Conservation (phyloP, 2,888 invertebrate species). For the Mythimna lalbum region DNA sequence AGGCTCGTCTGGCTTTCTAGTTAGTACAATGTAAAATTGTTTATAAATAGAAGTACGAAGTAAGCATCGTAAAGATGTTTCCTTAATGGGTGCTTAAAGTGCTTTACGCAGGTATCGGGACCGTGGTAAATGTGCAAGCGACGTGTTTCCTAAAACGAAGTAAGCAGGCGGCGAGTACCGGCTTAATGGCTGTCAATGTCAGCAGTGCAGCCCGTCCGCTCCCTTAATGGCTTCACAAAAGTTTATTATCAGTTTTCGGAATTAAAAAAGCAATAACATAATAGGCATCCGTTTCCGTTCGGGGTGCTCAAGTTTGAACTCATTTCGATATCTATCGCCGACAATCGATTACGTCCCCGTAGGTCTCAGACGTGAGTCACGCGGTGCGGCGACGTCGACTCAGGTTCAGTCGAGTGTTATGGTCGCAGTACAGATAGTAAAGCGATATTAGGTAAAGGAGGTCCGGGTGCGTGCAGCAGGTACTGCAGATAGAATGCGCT, state of each 20-base stretch:
- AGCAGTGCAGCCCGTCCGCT: slow-evolving; percentile 36
- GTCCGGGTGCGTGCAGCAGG: slow-evolving; percentile 65
- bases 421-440: slow-evolving; percentile 59
- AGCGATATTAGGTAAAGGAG: slow-evolving; percentile 67
- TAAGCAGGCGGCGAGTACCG: slow-evolving; percentile 48
- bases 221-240: slow-evolving; percentile 42
- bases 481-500: slow-evolving; percentile 81
- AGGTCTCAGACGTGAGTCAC: slow-evolving; percentile 55
- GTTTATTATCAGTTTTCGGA: slow-evolving; percentile 58
- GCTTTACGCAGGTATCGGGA: slow-evolving; percentile 57
- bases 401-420: slow-evolving; percentile 49
- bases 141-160: slow-evolving; percentile 52
- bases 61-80: slow-evolving; percentile 60
- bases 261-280: slow-evolving; percentile 61
- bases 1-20: slow-evolving; percentile 43
- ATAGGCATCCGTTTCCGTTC: slow-evolving; percentile 60
- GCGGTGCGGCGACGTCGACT: slow-evolving; percentile 21
- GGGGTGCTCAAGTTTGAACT: slow-evolving; percentile 43
- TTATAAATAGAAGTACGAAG: slow-evolving; percentile 56
- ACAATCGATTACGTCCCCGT: slow-evolving; percentile 51
- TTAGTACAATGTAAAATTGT: slow-evolving; percentile 48
- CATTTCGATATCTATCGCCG: slow-evolving; percentile 56
- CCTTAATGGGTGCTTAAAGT: slow-evolving; percentile 60
- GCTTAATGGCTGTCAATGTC: slow-evolving; percentile 58
- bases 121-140: slow-evolving; percentile 48